Evolutionary conservation across 2,113 vertebrate species (phyloP).

Genomic region (Stegostoma tigrinum): DNA sequence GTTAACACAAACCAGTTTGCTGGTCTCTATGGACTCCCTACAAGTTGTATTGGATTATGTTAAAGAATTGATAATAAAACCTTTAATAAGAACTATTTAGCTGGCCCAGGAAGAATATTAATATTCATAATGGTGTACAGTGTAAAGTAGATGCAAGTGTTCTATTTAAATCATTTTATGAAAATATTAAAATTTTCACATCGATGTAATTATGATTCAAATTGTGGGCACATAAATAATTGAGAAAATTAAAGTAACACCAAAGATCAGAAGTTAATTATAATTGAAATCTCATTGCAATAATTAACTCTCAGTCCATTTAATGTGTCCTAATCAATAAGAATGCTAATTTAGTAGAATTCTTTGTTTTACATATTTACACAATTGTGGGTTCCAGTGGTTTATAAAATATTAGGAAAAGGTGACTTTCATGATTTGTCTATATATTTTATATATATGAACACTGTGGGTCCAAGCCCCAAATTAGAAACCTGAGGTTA

Average conservation of each 20-base stretch:
- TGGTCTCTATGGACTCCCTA: neutral
- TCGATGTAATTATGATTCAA: neutral
- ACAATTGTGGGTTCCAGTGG: neutral
- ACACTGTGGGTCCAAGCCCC: too few species aligned
- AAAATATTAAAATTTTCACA: neutral
- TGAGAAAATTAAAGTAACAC: neutral
- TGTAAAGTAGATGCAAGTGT: constrained; percentile 6
- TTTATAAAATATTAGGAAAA: neutral
- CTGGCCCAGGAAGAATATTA: neutral
- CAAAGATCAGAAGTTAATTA: neutral
- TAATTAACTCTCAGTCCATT: constrained; percentile 3
- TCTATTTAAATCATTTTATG: constrained; percentile 18
- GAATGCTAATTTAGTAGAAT: constrained; percentile 10
- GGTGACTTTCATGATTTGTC: neutral
- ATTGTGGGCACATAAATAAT: neutral
- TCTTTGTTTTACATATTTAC: neutral
- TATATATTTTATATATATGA: too few species aligned
- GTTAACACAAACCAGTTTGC: constrained; percentile 16
- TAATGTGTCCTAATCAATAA: neutral
- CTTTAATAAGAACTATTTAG: neutral
- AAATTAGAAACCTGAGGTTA: too few species aligned
- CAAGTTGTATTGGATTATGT: constrained; percentile 27
- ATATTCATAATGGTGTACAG: neutral
- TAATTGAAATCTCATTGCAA: neutral
- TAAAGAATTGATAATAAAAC: constrained; percentile 17